These are phyloP conservation scores for Nasonia longicornis DNA, from an alignment of 1,140 invertebrate species.

Conservation along the genomic window DNA sequence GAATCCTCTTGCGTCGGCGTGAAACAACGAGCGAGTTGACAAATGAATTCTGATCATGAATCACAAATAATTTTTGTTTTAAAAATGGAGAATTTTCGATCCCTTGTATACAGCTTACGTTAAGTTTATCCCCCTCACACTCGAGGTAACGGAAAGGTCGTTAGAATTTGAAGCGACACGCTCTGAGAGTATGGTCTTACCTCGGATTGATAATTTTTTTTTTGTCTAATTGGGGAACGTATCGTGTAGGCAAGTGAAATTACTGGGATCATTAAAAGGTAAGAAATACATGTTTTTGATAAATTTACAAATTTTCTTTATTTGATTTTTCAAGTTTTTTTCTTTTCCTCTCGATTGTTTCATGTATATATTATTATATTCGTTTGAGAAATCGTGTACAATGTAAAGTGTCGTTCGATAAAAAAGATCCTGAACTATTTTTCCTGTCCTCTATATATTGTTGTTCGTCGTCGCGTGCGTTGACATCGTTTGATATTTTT, in stretches of 20 bases:
- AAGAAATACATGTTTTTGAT: constrained; percentile 13
- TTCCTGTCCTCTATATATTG: neutral
- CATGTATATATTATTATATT: neutral
- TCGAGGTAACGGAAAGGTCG: constrained; percentile 30
- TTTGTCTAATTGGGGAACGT: neutral
- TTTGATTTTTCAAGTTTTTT: constrained; percentile 9
- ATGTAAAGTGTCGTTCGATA: constrained; percentile 31
- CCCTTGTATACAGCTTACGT: neutral
- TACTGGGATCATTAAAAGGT: constrained; percentile 14
- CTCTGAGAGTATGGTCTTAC: constrained; percentile 40
- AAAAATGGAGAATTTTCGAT: neutral
- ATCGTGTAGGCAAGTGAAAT: neutral
- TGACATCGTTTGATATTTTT: neutral
- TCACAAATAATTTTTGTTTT: neutral
- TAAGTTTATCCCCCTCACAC: constrained; percentile 8
- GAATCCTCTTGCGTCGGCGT: no score
- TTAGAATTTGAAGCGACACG: constrained; percentile 40
- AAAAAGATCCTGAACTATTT: neutral
- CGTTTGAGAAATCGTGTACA: constrained; percentile 39
- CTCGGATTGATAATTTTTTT: constrained; percentile 15
- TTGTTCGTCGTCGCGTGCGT: neutral
- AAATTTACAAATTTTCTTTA: constrained; percentile 7
- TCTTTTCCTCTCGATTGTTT: constrained; percentile 6
- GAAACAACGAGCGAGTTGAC: no score
- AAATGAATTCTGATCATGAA: no score